Evolutionary conservation across 2,797 vertebrate species (phyloP).

Genomic region (Pangasius mekongensis): DNA sequence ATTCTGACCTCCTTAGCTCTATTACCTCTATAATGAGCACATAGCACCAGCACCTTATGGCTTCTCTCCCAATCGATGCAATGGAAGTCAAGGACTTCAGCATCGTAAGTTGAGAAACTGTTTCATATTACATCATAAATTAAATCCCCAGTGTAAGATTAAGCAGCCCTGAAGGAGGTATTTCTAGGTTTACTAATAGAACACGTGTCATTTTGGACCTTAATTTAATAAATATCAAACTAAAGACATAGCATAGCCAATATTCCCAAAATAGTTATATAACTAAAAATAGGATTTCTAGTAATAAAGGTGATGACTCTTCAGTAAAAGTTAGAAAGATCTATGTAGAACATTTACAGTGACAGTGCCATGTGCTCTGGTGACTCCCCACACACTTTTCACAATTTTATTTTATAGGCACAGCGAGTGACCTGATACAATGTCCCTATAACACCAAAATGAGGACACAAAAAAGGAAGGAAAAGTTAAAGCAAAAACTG

Average conservation of each 20-base stretch:
- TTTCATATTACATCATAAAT: background rate
- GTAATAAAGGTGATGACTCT: background rate
- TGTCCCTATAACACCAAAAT: background rate
- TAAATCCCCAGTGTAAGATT: background rate
- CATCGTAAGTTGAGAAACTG: background rate
- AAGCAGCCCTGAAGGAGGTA: background rate
- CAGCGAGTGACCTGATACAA: background rate
- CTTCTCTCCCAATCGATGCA: background rate
- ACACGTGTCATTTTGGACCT: background rate
- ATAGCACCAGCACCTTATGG: slow-evolving; percentile 15
- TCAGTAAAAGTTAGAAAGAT: background rate
- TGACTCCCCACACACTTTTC: background rate
- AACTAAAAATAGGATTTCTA: background rate
- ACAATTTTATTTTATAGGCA: background rate
- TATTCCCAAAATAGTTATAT: background rate
- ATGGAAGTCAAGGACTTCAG: background rate
- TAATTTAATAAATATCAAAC: slow-evolving; percentile 2
- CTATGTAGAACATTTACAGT: background rate
- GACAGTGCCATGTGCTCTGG: background rate
- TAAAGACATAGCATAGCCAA: background rate
- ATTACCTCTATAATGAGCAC: slow-evolving; percentile 43
- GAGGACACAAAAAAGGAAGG: background rate
- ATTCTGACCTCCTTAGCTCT: slow-evolving; percentile 46
- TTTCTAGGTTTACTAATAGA: background rate
- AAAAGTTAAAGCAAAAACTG: background rate